Evolutionary conservation across 2,113 vertebrate genomes (phyloP).

Genomic region (Pachypanchax playfairii): DNA sequence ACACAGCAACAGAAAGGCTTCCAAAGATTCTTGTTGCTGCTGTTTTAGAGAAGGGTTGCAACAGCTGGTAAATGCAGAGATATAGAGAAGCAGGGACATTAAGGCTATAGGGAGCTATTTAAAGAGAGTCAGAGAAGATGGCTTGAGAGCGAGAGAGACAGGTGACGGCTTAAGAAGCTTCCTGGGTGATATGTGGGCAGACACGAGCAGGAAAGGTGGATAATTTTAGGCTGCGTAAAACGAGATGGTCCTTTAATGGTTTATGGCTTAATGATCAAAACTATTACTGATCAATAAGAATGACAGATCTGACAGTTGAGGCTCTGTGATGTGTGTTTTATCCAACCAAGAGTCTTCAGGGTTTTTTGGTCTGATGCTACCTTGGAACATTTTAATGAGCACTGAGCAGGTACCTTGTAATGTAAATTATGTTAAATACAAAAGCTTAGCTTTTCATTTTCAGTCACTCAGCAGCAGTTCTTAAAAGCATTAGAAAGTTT

Average conservation of each 20-base stretch:
- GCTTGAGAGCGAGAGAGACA: constrained; percentile 75
- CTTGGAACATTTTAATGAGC: not conserved
- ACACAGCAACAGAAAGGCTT: constrained; percentile 10
- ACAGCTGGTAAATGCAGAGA: constrained; percentile 73
- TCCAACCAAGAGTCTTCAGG: not conserved
- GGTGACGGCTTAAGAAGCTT: constrained; percentile 79
- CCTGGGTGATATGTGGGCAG: constrained; percentile 75
- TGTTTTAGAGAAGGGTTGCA: constrained; percentile 58
- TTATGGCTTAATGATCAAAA: constrained; percentile 32
- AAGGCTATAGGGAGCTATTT: constrained; percentile 75
- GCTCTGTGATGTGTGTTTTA: not conserved
- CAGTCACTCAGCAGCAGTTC: not conserved
- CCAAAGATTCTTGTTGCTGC: constrained; percentile 1
- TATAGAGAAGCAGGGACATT: constrained; percentile 73
- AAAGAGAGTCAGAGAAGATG: constrained; percentile 76
- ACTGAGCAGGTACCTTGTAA: no score
- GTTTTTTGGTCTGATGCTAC: constrained; percentile 1
- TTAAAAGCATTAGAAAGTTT: not conserved
- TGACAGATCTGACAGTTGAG: constrained; percentile 3
- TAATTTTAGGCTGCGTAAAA: constrained; percentile 67
- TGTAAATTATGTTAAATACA: no score
- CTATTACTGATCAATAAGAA: constrained; percentile 58
- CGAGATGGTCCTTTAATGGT: constrained; percentile 53
- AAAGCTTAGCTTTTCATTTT: not conserved
- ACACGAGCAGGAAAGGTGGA: constrained; percentile 52